Evolutionary conservation across 2,113 vertebrate species (phyloP), one percentile per base, ranked within the genome.

Genomic region (Poecilia latipinna): DNA sequence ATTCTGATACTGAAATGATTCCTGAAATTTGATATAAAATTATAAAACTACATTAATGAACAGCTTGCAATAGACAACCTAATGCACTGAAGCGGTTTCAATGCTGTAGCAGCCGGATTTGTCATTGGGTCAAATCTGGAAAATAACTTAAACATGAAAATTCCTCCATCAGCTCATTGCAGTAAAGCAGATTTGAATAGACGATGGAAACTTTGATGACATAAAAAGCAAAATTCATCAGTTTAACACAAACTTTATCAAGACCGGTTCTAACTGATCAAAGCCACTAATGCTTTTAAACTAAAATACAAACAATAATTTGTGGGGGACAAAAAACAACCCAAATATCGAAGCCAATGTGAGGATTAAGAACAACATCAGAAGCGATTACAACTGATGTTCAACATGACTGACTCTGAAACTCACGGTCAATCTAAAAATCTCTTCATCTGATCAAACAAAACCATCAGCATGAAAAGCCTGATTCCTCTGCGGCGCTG

Each of bases 361-460:
- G 51, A 77, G 77, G 78, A 26, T 29, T 70, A 86, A 72, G 77
- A 86, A 84, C 61, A 80, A 85, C 89, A 74, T 85, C 86, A 72
- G 60, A 85, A 84, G 87, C 78, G 74, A 79, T 71, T 67, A 82
- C 39, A 57, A 19, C 86, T 88, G 89, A 91, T 87, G 89, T 85
- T 79, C 75, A 82, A 85, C 74, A 22, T 44, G 60, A 65, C 70
- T 75, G 70, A 79, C 83, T 87, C 86, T n/a, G n/a, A 91, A 85
- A 88, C 87, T 85, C 86, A 89, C 89, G 88, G 90, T 90, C 80
- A 86, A 74, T 86, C 79, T 85, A 85, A 85, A 37, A 92, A 82
- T 89, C 81, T 79, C 71, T 63, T 82, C 88, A 83, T 90, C 84
- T 89, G 83, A 89, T 89, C 89, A 89, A 90, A 93, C 87, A 92